These are phyloP conservation scores for Eristalis pertinax DNA, from an alignment of 2,888 invertebrate species.

Conservation along the genomic window DNA sequence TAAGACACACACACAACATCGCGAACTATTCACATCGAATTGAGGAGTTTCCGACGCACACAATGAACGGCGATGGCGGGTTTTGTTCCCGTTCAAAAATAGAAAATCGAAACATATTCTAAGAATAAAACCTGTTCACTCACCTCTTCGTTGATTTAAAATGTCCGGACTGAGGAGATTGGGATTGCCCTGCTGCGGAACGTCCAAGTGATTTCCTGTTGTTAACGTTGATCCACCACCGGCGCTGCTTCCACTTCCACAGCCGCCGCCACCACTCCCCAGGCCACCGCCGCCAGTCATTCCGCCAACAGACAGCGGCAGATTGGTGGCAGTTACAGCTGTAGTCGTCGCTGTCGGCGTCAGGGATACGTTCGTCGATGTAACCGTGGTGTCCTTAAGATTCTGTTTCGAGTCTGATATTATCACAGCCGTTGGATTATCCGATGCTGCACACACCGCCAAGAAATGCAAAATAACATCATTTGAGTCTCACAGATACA, in stretches of 20 bases:
- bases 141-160: conserved; percentile 86
- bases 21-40: background rate
- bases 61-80: background rate
- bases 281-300: background rate
- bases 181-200: conserved; percentile 88
- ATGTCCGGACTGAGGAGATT: conserved; percentile 92
- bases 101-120: background rate
- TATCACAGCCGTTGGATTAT: conserved; percentile 81
- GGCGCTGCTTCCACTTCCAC: conserved; percentile 26
- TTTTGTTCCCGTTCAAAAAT: background rate
- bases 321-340: conserved; percentile 76
- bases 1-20: background rate
- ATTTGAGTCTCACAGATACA: background rate
- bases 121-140: conserved; percentile 55
- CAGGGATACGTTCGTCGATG: conserved; percentile 81
- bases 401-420: conserved; percentile 81
- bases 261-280: conserved; percentile 16
- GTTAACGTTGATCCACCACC: conserved; percentile 79
- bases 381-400: conserved; percentile 81
- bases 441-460: conserved; percentile 76
- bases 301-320: conserved; percentile 74
- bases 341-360: conserved; percentile 78
- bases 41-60: background rate
- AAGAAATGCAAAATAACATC: conserved; percentile 16
- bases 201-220: conserved; percentile 90